Evolutionary conservation across 1,140 invertebrate species (phyloP).

Genomic region (Lasaia peninsularis): DNA sequence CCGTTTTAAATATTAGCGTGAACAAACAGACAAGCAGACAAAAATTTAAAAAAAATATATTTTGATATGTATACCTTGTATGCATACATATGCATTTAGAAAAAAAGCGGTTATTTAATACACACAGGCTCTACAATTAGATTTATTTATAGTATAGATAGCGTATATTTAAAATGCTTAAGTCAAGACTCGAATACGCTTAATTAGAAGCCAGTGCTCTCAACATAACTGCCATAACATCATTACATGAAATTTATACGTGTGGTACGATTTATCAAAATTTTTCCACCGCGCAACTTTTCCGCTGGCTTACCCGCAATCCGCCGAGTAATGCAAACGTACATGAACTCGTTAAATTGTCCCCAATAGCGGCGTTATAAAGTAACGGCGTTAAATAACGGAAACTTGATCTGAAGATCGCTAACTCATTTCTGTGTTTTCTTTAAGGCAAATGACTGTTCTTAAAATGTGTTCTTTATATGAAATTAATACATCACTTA

Average conservation of each 20-base stretch:
- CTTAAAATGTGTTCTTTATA: constrained; percentile 71
- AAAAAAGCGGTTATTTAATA: no score
- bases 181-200: not conserved
- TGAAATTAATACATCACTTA: constrained; percentile 73
- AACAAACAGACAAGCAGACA: no score
- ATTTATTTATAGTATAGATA: no score
- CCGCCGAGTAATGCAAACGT: constrained; percentile 1
- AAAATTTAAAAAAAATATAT: no score
- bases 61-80: no score
- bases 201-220: constrained; percentile 1
- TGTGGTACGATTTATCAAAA: constrained; percentile 18
- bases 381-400: not conserved
- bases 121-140: no score
- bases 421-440: constrained; percentile 28
- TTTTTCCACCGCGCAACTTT: constrained; percentile 16
- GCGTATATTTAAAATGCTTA: not conserved
- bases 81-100: no score
- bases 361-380: not conserved
- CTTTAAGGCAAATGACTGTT: constrained; percentile 55
- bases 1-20: no score
- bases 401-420: constrained; percentile 15
- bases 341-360: constrained; percentile 16
- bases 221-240: constrained; percentile 11
- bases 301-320: constrained; percentile 9
- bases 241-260: not conserved